These are phyloP conservation scores for Triplophysa yarkandensis DNA, from an alignment of 2,797 vertebrate genomes.

Conservation along the genomic window DNA sequence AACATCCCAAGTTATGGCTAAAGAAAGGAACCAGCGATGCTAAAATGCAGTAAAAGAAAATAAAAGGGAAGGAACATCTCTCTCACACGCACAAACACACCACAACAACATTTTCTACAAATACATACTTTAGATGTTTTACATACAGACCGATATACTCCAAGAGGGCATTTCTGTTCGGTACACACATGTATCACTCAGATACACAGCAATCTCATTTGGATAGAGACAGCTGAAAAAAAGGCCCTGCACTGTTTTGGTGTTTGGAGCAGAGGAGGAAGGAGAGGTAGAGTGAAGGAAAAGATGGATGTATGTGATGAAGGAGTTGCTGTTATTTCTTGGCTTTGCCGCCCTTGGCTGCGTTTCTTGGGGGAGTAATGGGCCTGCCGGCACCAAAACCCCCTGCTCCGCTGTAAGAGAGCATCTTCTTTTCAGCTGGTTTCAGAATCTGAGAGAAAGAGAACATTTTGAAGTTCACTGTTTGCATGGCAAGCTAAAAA, in stretches of 20 bases:
- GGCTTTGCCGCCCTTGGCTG: slow-evolving; percentile 68
- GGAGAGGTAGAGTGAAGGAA: slow-evolving; percentile 75
- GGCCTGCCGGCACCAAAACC: slow-evolving; percentile 76
- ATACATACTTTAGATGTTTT: slow-evolving; percentile 55
- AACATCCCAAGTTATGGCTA: slow-evolving; percentile 44
- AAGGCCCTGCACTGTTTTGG: slow-evolving; percentile 55
- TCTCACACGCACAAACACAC: slow-evolving; percentile 52
- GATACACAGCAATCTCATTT: slow-evolving; percentile 34
- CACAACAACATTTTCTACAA: slow-evolving; percentile 57
- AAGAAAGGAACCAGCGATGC: slow-evolving; percentile 28
- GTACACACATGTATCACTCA: slow-evolving; percentile 57
- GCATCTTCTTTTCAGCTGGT: slow-evolving; percentile 82
- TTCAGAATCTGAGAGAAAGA: slow-evolving; percentile 75
- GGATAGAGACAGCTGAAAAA: slow-evolving; percentile 30
- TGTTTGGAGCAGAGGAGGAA: slow-evolving; percentile 72
- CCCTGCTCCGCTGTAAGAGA: slow-evolving; percentile 69
- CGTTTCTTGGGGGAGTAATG: slow-evolving; percentile 78
- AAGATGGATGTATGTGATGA: slow-evolving; percentile 62
- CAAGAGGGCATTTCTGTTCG: slow-evolving; percentile 65
- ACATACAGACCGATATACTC: slow-evolving; percentile 63
- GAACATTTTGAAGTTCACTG: background rate
- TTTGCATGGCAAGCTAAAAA: background rate
- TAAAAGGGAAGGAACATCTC: slow-evolving; percentile 20
- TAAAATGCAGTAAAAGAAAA: slow-evolving; percentile 35
- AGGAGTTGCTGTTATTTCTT: slow-evolving; percentile 79